Evolutionary conservation across 2,113 vertebrate species (phyloP).

Genomic region (Nothocercus julius): DNA sequence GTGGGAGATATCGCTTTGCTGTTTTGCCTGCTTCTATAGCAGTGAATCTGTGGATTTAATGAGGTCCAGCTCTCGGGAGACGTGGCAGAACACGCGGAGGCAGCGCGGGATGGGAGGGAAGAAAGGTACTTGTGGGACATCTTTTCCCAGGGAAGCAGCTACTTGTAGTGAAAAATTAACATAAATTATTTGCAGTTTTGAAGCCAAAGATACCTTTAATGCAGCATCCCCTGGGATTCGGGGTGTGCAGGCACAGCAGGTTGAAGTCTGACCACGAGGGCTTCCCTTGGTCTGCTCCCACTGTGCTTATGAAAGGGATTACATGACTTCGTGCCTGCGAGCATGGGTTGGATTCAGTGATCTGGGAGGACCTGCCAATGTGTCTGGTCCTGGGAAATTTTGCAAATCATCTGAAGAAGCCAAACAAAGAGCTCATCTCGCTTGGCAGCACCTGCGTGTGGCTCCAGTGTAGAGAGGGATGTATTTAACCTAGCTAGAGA

Average conservation of each 20-base stretch:
- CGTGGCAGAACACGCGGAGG: background rate
- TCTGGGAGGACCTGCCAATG: background rate
- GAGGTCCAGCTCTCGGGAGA: background rate
- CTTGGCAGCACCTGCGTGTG: background rate
- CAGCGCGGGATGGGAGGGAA: background rate
- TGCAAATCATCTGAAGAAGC: background rate
- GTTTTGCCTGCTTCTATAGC: background rate
- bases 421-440: background rate
- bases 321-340: background rate
- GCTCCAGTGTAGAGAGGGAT: background rate
- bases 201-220: conserved; percentile 7
- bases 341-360: background rate
- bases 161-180: conserved; percentile 17
- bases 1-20: background rate
- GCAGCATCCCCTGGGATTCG: background rate
- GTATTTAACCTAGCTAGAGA: background rate
- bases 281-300: background rate
- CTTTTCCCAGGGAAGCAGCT: background rate
- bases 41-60: background rate
- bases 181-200: conserved; percentile 46
- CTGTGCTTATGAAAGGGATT: background rate
- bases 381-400: background rate
- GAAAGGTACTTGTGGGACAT: background rate
- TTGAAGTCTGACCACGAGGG: background rate
- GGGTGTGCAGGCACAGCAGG: background rate